Evolutionary conservation across 2,113 vertebrate genomes (phyloP).

Genomic region (Lophura nycthemera): DNA sequence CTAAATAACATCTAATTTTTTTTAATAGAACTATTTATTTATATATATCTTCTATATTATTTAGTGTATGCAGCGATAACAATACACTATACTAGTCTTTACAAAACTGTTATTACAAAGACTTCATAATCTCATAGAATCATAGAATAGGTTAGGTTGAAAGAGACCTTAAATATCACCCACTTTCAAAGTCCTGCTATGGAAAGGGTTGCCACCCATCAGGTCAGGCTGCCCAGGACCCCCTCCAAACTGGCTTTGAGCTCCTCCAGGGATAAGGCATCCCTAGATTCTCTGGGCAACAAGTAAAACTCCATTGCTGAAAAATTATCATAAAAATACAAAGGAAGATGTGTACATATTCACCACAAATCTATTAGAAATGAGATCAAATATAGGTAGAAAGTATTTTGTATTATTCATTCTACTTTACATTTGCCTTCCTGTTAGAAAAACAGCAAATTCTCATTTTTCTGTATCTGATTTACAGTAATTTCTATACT

Average conservation of each 20-base stretch:
- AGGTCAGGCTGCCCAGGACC: neutral
- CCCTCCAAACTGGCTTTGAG: neutral
- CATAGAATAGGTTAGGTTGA: neutral
- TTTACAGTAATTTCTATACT: neutral
- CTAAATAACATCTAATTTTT: neutral
- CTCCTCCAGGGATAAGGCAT: neutral
- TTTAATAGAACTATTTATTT: neutral
- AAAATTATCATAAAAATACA: neutral
- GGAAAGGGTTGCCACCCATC: neutral
- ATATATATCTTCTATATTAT: neutral
- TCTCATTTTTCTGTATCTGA: neutral
- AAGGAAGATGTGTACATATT: neutral
- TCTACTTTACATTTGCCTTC: neutral
- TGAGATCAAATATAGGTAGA: neutral
- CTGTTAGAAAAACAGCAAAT: neutral
- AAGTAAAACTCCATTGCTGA: neutral
- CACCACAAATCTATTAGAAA: neutral
- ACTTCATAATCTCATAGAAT: neutral
- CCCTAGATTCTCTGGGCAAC: neutral
- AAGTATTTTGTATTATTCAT: neutral
- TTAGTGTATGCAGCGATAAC: neutral
- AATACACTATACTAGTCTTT: neutral
- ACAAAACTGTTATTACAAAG: neutral
- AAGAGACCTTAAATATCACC: neutral
- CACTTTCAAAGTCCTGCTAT: neutral